These are phyloP conservation scores for Arvicanthis niloticus DNA, from an alignment of 2,113 vertebrate species.

Conservation along the genomic window DNA sequence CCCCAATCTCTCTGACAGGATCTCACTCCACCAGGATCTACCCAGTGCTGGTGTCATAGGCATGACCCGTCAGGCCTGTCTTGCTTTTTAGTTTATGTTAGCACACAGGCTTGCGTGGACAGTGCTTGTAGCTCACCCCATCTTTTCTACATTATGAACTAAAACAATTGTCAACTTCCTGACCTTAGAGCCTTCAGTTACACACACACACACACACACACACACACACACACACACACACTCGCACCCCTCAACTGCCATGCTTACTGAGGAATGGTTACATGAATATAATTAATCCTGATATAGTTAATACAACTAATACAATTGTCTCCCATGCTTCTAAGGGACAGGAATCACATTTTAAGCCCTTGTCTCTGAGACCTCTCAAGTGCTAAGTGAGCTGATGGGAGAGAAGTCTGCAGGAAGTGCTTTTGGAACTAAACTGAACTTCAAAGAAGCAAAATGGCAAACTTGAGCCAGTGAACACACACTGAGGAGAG, in stretches of 20 bases:
- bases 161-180: not conserved
- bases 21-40: not conserved
- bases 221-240: not conserved
- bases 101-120: rapidly evolving
- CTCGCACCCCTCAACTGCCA: not conserved
- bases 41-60: not conserved
- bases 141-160: not conserved
- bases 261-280: not conserved
- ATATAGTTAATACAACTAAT: not conserved
- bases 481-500: rapidly evolving
- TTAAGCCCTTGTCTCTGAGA: not conserved
- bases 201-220: not conserved
- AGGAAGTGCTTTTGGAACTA: not conserved
- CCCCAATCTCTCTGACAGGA: not conserved
- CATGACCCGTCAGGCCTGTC: not conserved
- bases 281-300: not conserved
- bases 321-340: not conserved
- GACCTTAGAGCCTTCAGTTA: not conserved
- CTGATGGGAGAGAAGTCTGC: not conserved
- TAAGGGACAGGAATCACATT: not conserved
- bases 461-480: not conserved
- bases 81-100: not conserved
- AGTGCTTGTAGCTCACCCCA: not conserved
- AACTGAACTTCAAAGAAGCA: not conserved
- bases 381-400: not conserved